Base-by-base conservation (phyloP, 2,888 invertebrate species). In the Leptopilina drosophilae region DNA sequence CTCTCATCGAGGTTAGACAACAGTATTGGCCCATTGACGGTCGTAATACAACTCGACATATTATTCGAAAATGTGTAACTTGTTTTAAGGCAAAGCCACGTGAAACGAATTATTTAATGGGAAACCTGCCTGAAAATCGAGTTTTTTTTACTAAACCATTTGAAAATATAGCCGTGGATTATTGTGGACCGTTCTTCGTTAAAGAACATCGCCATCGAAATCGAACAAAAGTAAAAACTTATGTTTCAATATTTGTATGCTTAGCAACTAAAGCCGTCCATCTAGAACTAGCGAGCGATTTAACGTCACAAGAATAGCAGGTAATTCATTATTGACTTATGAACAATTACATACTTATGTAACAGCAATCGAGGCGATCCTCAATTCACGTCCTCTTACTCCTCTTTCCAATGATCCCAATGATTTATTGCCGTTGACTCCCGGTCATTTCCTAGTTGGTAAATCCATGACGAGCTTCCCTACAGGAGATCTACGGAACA, bases 261-360 rank as follows among this genome's bases (percentile, higher is more conserved):
- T 82, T 88, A 8, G 77, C 82, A 0, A 86, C 86, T 62, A 82
- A 86, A 64, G 89, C 85, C 0, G 76, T 84, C 0, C 84, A 87
- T 67, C 33, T 87, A 1, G 85, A 87, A 59, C 9, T 84, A 9
- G 86, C 82, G 0, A 78, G 77, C 0, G 82, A 85, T 42, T 78
- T 84, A 12, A 53, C 82, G 6, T 78, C 85, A 1, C 80, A 56
- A 11, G 53, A 11, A 56, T 14, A 11, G 53, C 53, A 14, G 53
- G 53, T 56, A 56, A 56, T 8, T 56, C 53, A 56, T 14, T 56
- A 11, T 56, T 56, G 14, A 56, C 53, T 5, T 56, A 56, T 8
- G 53, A 56, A 56, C 53, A 56, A 56, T 14, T 56, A 14, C 53
- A 56, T 56, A 56, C 53, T 42, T 42, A 42, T 42, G 42, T 42